Evolutionary conservation across 2,797 vertebrate species (phyloP), one percentile per base, ranked within the genome.

Genomic region (Enteromius mattozi): DNA sequence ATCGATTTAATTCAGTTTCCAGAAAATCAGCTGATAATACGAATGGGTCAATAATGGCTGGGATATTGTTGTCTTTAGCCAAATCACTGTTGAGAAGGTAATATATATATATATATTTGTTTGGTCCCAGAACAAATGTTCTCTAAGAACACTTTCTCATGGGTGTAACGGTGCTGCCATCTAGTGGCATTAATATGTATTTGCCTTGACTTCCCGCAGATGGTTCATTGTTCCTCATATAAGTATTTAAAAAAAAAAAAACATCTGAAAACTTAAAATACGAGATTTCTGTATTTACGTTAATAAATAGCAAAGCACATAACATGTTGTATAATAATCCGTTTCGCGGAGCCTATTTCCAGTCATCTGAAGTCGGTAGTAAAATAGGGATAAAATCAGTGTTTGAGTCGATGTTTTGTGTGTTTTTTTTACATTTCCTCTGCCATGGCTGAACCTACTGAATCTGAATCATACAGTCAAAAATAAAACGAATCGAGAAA

Each of bases 101-200:
- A 59, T 13, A 14, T 45, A 51, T 33, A 19, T 16, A 12, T 13
- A 10, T 45, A 10, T 37, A 6, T 12, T 71, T 37, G 24, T 21
- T 54, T 35, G n/a, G 56, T 61, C 24, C 4, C 2, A 63, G 76
- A 45, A 63, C 4, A 63, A 45, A 61, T 45, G n/a, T 42, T 30
- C n/a, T 21, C 5, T n/a, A 42, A 33, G 7, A 61, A 21, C 1
- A 12, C 2, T 0, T 21, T 37, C 51, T 74, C n/a, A 17, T 17
- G 19, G 30, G 59, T 59, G 54, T 40, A 1, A 90, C 93, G 93
- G 93, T 95, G 91, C 95, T 93, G 95, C 96, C 97, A 98, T 96
- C 97, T 97, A 88, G 96, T 93, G 98, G 83, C 17, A 5, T 1
- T 81, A 0, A 17, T 54, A 0, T 66, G 90, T 82, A 82, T 87